These are phyloP conservation scores for western clawed frog (Xenopus tropicalis) DNA, from an alignment of 2,113 vertebrate genomes.

Conservation along the genomic window UCB_Xtro_10.0 CM004446.2:125917501-125918000, in stretches of 20 bases:
- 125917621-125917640: neutral
- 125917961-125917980: slow-evolving; percentile 91
- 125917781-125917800: slow-evolving; percentile 82
- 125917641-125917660: neutral
- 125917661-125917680: slow-evolving; percentile 78
- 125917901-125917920: neutral
- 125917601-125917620: no score
- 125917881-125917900: neutral
- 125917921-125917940: slow-evolving; percentile 66
- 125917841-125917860: neutral
- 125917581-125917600: no score
- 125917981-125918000: slow-evolving; percentile 84
- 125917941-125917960: slow-evolving; percentile 84
- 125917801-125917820: slow-evolving; percentile 72
- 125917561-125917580: no score
- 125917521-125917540: no score
- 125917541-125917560: no score
- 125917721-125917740: slow-evolving; percentile 75
- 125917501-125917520: no score
- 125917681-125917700: slow-evolving; percentile 88
- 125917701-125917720: slow-evolving; percentile 76
- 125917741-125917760: slow-evolving; percentile 81
- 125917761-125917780: slow-evolving; percentile 81
- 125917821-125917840: neutral
- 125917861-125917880: neutral